phyloP scores from a whole-genome alignment of 1,140 invertebrate species.

The Homalodisca vitripennis region DNA sequence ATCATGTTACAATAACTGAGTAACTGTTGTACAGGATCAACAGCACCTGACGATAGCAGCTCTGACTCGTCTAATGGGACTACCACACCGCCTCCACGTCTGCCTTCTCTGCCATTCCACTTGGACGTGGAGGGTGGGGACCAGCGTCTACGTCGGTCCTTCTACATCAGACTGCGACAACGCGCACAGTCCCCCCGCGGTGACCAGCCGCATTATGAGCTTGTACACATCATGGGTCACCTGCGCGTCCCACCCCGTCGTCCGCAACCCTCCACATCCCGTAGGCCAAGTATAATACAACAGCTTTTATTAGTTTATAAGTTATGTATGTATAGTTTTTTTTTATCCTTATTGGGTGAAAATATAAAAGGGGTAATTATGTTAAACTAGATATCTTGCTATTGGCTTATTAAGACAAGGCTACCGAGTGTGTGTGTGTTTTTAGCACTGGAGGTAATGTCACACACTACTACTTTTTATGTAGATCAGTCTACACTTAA shows the following conservation, averaged over 20 bases:
- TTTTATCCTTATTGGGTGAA: no score
- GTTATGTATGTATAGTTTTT: no score
- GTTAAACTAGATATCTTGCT: no score
- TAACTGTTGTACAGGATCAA: no score
- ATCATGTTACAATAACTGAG: no score
- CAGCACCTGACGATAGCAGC: conserved; percentile 39
- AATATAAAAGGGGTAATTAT: no score
- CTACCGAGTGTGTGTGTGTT: no score
- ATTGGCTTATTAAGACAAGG: no score
- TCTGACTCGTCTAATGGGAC: not conserved
- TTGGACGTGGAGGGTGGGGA: not conserved
- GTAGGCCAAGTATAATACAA: not conserved
- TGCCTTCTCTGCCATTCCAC: not conserved
- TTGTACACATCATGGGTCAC: conserved; percentile 57
- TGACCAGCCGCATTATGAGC: conserved; percentile 64
- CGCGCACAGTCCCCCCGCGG: conserved; percentile 61
- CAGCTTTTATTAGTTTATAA: no score
- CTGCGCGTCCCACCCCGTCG: conserved; percentile 46
- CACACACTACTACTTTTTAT: no score
- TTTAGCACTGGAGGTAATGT: no score
- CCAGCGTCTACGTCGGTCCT: conserved; percentile 35
- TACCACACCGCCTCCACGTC: not conserved
- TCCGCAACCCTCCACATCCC: not conserved
- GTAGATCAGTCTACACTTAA: no score
- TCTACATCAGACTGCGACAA: conserved; percentile 63